Conservation (phyloP, 2,797 vertebrate genomes). For the Sebastes hubbsi region DNA sequence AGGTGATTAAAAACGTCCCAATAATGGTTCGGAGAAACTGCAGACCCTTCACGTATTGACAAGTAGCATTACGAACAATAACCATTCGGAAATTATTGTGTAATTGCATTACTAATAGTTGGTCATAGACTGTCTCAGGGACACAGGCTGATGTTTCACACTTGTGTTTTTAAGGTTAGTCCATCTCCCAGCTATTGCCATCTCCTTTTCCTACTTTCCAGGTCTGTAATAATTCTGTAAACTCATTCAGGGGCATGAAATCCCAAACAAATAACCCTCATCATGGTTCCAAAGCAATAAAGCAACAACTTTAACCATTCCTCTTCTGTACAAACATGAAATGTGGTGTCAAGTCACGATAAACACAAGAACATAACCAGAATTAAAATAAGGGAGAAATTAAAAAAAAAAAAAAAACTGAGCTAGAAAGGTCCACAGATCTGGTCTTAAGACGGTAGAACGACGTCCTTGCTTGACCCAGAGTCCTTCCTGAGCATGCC, state of each 20-base stretch:
- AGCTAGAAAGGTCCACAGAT: background rate
- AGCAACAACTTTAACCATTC: background rate
- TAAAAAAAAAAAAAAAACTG: background rate
- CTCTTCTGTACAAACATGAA: background rate
- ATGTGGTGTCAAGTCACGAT: background rate
- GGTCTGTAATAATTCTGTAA: slow-evolving; percentile 22
- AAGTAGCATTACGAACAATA: background rate
- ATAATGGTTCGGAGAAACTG: background rate
- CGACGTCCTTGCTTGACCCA: background rate
- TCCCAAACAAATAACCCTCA: slow-evolving; percentile 24
- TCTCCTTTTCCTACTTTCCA: background rate
- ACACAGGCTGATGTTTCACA: background rate
- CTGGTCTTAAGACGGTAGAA: background rate
- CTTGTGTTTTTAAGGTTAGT: background rate
- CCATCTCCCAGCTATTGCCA: background rate
- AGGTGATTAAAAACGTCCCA: background rate
- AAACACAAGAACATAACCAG: background rate
- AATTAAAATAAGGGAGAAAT: background rate
- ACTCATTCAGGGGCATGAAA: slow-evolving; percentile 14
- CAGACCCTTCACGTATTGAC: background rate
- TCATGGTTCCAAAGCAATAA: slow-evolving; percentile 21
- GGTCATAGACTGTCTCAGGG: background rate
- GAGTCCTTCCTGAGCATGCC: background rate
- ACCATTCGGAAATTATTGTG: background rate
- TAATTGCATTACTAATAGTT: slow-evolving; percentile 7